phyloP scores from a whole-genome alignment of 2,888 invertebrate genomes.

The Yponomeuta sedellus region DNA sequence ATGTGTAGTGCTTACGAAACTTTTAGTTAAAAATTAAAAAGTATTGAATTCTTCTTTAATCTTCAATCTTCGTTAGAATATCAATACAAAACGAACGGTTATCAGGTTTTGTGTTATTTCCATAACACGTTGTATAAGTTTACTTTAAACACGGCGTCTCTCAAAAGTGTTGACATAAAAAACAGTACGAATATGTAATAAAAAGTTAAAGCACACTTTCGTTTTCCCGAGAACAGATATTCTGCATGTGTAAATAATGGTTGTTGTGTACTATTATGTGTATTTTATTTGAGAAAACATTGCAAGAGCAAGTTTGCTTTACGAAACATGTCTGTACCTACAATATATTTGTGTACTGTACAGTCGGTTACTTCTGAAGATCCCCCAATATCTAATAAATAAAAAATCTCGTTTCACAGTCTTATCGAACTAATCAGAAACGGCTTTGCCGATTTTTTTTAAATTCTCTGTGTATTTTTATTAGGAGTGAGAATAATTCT shows the following conservation, averaged over 20 bases:
- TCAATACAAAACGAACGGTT: no score
- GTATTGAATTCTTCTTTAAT: no score
- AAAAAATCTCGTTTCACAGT: no score
- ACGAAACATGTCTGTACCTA: slow-evolving; percentile 39
- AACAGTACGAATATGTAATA: background rate
- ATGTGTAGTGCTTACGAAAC: no score
- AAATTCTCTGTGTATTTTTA: no score
- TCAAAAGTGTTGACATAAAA: background rate
- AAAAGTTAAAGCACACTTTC: background rate
- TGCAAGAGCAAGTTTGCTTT: slow-evolving; percentile 53
- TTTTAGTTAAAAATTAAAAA: no score
- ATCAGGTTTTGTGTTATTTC: no score
- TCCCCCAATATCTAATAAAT: no score
- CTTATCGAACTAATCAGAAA: no score
- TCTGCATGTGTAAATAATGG: slow-evolving; percentile 15
- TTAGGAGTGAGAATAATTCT: no score
- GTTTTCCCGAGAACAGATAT: background rate
- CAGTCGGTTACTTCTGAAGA: slow-evolving; percentile 49
- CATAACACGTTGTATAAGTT: background rate
- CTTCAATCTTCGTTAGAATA: no score
- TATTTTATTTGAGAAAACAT: slow-evolving; percentile 34
- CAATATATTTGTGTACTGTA: slow-evolving; percentile 65
- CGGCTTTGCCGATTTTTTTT: no score
- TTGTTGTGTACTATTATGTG: slow-evolving; percentile 17
- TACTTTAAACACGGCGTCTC: background rate